Conservation (phyloP, 2,888 invertebrate genomes). For the Drosophila phalerata region DNA sequence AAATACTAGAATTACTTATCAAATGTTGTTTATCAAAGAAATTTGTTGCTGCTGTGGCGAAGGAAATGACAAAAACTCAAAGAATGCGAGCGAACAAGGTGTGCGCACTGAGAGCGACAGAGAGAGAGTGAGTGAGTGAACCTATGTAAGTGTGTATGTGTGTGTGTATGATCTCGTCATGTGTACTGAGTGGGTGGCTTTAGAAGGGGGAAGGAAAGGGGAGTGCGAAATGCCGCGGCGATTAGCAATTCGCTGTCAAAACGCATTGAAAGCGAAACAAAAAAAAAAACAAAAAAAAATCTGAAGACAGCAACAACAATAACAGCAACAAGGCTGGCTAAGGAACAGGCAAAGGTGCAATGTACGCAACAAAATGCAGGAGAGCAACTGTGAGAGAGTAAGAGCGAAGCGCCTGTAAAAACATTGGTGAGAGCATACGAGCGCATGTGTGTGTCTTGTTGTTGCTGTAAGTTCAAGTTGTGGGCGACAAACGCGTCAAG, state of each 20-base stretch:
- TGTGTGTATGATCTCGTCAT: conserved; percentile 19
- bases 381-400: conserved; percentile 25
- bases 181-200: conserved; percentile 25
- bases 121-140: conserved; percentile 6
- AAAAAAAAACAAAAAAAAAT: conserved; percentile 57
- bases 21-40: conserved; percentile 58
- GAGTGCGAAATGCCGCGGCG: conserved; percentile 72
- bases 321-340: conserved; percentile 27
- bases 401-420: conserved; percentile 5
- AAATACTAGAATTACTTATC: conserved; percentile 55
- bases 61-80: conserved; percentile 70
- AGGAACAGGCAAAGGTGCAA: conserved; percentile 70
- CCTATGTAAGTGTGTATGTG: no score
- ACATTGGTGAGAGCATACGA: conserved; percentile 7
- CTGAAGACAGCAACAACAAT: conserved; percentile 18
- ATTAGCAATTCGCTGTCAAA: conserved; percentile 79
- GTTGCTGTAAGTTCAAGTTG: conserved; percentile 54
- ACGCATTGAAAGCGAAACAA: conserved; percentile 79
- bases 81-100: conserved; percentile 53
- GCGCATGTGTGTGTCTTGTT: conserved; percentile 8
- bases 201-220: background rate
- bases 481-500: conserved; percentile 52
- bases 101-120: conserved; percentile 3
- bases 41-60: conserved; percentile 30
- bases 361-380: conserved; percentile 72